Percentiles rank a stretch among this genome's conserved stretches.
These are phyloP conservation scores for Barnardius zonarius DNA, from an alignment of 2,113 vertebrate genomes.

Conservation along the genomic window DNA sequence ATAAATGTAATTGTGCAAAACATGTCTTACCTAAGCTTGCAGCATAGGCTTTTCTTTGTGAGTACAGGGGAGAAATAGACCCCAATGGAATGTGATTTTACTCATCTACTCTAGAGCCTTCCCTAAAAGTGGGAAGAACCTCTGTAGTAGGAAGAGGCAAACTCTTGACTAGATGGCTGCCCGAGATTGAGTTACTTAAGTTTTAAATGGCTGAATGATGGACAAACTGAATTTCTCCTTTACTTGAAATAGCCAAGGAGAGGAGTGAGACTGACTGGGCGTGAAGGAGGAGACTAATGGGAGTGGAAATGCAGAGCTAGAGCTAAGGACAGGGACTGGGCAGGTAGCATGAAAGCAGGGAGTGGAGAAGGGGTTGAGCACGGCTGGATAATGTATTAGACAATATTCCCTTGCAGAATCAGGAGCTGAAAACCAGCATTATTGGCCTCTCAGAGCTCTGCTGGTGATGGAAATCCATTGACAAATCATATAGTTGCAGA, in stretches of 20 bases:
- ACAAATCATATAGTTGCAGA: background rate
- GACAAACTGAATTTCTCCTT: background rate
- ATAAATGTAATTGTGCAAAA: background rate
- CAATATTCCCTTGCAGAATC: background rate
- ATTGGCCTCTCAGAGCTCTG: background rate
- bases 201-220: background rate
- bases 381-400: background rate
- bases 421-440: background rate
- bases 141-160: background rate
- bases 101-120: background rate
- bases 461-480: background rate
- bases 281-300: background rate
- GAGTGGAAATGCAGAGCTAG: background rate
- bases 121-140: background rate
- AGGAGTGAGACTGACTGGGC: background rate
- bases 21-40: background rate
- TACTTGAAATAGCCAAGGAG: background rate
- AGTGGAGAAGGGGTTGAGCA: fast-evolving
- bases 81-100: background rate
- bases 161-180: background rate
- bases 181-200: background rate
- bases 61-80: background rate
- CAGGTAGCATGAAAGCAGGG: background rate
- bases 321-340: background rate
- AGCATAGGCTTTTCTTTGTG: background rate